These are phyloP conservation scores for Alligator sinensis DNA, from an alignment of 2,113 vertebrate genomes.

Conservation along the genomic window DNA sequence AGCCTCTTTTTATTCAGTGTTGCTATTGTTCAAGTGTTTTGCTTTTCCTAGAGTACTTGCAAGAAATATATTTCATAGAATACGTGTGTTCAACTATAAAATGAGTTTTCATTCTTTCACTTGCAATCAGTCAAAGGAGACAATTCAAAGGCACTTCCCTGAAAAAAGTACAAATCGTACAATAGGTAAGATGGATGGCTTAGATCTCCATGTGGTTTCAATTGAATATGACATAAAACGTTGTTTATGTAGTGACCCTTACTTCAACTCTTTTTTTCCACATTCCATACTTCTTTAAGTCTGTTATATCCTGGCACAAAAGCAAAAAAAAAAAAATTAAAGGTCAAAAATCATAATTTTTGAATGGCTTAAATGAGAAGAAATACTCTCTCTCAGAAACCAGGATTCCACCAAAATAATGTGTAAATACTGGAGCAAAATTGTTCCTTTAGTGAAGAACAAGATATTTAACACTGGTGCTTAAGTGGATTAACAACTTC, in stretches of 20 bases:
- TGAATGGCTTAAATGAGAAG: not conserved
- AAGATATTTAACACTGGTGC: not conserved
- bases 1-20: not conserved
- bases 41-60: not conserved
- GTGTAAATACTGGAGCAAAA: not conserved
- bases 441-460: not conserved
- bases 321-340: not conserved
- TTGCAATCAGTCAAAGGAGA: not conserved
- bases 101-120: not conserved
- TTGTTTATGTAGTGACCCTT: not conserved
- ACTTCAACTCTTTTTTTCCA: not conserved
- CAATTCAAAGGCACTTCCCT: not conserved
- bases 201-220: not conserved
- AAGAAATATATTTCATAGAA: not conserved
- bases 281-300: not conserved
- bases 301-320: not conserved
- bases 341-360: not conserved
- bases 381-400: not conserved
- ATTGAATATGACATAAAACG: not conserved
- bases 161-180: not conserved
- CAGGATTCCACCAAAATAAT: not conserved
- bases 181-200: not conserved
- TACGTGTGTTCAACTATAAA: not conserved
- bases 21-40: not conserved
- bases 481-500: not conserved